phyloP scores from a whole-genome alignment of 2,888 invertebrate species.

The Chironomus tentans region DNA sequence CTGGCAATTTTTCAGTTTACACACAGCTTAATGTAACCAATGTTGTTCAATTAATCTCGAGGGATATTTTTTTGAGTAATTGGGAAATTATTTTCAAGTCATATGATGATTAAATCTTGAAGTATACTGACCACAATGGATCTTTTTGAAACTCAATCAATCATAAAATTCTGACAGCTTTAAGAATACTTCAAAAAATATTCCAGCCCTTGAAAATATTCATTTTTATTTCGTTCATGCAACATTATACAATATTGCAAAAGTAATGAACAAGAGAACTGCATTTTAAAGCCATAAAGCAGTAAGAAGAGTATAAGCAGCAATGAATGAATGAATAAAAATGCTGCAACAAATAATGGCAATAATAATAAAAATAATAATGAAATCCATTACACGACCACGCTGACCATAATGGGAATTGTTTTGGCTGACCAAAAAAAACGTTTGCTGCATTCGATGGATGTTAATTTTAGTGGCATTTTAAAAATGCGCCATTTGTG shows the following conservation, averaged over 20 bases:
- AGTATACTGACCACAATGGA: too few relatives aligned
- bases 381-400: conserved; percentile 14
- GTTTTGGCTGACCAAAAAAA: conserved; percentile 17
- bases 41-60: too few relatives aligned
- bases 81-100: too few relatives aligned
- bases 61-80: too few relatives aligned
- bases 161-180: too few relatives aligned
- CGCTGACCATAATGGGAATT: conserved; percentile 21
- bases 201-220: not conserved
- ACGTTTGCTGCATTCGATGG: not conserved
- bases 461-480: conserved; percentile 8
- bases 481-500: not conserved
- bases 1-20: too few relatives aligned
- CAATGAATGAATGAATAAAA: not conserved
- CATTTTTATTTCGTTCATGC: not conserved
- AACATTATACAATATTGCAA: not conserved
- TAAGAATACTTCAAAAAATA: not conserved
- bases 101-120: too few relatives aligned
- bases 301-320: not conserved
- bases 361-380: not conserved
- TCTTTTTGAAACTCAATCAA: too few relatives aligned
- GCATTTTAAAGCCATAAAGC: not conserved
- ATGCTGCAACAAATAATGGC: not conserved
- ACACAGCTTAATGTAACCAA: too few relatives aligned
- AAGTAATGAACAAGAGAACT: not conserved